Evolutionary conservation across 2,113 vertebrate genomes (phyloP).

Genomic region (Boleophthalmus pectinirostris): DNA sequence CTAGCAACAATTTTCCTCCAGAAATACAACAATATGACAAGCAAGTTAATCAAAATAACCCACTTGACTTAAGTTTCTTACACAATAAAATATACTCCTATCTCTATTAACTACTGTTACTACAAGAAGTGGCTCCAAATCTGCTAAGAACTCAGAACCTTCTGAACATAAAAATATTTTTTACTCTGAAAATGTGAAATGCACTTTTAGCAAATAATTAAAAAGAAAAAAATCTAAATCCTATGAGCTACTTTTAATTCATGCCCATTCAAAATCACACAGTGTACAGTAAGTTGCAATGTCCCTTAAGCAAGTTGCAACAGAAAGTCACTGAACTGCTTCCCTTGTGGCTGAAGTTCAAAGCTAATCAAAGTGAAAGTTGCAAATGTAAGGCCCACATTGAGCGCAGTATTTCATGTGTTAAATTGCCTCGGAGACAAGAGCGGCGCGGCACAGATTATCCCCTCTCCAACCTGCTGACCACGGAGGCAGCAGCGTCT

Average conservation of each 20-base stretch:
- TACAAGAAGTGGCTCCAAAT: background rate
- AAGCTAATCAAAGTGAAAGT: constrained; percentile 35
- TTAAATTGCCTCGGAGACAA: constrained; percentile 18
- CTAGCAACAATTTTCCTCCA: background rate
- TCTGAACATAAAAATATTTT: background rate
- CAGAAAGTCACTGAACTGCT: background rate
- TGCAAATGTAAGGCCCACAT: constrained; percentile 3
- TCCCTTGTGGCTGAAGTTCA: constrained; percentile 47
- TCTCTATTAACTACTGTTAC: background rate
- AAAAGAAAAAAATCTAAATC: background rate
- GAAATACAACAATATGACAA: background rate
- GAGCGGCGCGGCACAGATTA: constrained; percentile 13
- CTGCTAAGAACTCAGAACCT: background rate
- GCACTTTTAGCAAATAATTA: background rate
- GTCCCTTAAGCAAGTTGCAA: background rate
- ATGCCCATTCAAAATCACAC: background rate
- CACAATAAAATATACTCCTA: too few relatives aligned
- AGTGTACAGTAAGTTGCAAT: background rate
- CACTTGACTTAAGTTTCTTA: too few relatives aligned
- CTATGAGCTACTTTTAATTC: background rate
- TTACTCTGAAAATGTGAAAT: background rate
- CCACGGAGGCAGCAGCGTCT: constrained; percentile 46
- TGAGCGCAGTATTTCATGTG: constrained; percentile 14
- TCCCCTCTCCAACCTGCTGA: constrained; percentile 47
- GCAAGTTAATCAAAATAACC: background rate